Base-by-base conservation (phyloP, 1,140 invertebrate species). In the Leptonema lineaticorne region DNA sequence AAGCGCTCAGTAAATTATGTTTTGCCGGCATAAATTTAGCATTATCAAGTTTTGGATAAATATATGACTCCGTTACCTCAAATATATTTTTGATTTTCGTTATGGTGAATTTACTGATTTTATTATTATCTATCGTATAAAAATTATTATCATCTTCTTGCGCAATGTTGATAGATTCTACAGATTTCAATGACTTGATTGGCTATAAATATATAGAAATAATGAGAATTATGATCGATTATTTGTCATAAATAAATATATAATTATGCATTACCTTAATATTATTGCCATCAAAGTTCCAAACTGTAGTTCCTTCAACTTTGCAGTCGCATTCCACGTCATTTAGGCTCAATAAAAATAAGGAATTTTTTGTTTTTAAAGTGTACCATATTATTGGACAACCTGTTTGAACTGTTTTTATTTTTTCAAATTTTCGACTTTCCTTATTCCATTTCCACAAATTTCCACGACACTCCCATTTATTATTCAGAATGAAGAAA, bases 121-220 rank as follows among this genome's bases (percentile, higher is more conserved):
- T 60, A n/a, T 66, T 30, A 14, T 60, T 7, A 20, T 53, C 28
- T 18, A 68, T 45, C 9, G 37, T 11, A 18, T 53, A 71, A 27
- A 65, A 69, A 26, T 26, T 37, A 53, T 63, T 67, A 37, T 64
- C 37, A 28, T 68, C 29, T 8, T 50, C 50, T 27, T 28, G 16
- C n/a, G 67, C 24, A 63, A 48, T 26, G n/a, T 28, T 29, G 11
- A 69, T 60, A 20, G 64, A 57, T 62, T 72, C 57, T 6, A 63
- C 67, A 57, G 46, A 64, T 62, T 24, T 14, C 14, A 69, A 56
- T 16, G 29, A 63, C n/a, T 62, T 69, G 70, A 72, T 67, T 27
- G 63, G 63, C 70, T 72, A 67, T 26, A 63, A 69, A 41, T 14
- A 65, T 14, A n/a, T n/a, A n/a, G n/a, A n/a, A n/a, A n/a, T n/a